Evolutionary conservation across 2,888 invertebrate genomes (phyloP).

Genomic region (Erebia ligea): DNA sequence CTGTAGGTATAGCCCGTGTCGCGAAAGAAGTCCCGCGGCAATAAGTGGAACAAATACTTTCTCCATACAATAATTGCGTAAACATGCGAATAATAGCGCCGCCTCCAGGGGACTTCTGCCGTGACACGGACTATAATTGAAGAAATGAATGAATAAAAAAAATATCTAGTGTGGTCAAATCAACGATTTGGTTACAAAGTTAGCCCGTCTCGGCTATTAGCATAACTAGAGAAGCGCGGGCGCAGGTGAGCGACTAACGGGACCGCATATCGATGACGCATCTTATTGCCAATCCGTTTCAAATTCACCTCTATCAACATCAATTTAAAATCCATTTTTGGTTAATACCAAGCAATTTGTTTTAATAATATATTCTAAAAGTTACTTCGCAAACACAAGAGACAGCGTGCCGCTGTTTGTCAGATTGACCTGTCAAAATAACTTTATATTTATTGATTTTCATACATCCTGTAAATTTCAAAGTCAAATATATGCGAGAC

Average conservation of each 20-base stretch:
- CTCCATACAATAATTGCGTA: too few species aligned
- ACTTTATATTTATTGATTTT: constrained; percentile 50
- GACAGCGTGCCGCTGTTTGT: constrained; percentile 65
- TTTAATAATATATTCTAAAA: constrained; percentile 59
- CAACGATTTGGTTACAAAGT: constrained; percentile 59
- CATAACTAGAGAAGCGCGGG: constrained; percentile 80
- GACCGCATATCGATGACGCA: constrained; percentile 60
- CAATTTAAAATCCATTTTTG: constrained; percentile 55
- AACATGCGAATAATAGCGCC: too few species aligned
- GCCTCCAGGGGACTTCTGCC: too few species aligned
- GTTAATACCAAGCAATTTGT: constrained; percentile 43
- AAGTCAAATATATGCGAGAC: constrained; percentile 8
- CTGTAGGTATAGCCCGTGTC: too few species aligned
- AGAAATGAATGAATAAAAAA: background rate
- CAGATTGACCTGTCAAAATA: constrained; percentile 70
- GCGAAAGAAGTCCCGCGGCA: too few species aligned
- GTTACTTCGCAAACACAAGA: constrained; percentile 64
- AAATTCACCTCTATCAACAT: constrained; percentile 60
- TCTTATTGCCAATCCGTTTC: constrained; percentile 50
- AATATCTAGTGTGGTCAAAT: constrained; percentile 46
- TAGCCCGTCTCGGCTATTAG: constrained; percentile 69
- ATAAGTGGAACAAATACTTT: too few species aligned
- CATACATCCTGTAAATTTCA: constrained; percentile 8
- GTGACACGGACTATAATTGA: background rate
- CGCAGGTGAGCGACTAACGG: constrained; percentile 81